A percentile compares a stretch with the other conserved stretches of the same genome.
Conservation (phyloP, 2,888 invertebrate species). For the Sturmia bella region DNA sequence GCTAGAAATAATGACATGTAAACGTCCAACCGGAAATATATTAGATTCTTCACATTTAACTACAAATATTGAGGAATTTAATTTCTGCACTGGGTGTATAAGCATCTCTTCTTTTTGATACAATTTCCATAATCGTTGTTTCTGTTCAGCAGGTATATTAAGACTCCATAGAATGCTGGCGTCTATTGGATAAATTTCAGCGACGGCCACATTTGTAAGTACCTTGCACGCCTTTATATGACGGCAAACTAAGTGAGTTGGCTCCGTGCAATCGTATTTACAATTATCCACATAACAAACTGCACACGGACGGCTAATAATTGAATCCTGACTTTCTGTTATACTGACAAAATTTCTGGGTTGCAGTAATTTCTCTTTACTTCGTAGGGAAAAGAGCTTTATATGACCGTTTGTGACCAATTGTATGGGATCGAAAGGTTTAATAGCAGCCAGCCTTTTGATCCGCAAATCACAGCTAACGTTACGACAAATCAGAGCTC, state of each 20-base stretch:
- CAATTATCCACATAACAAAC: constrained; percentile 71
- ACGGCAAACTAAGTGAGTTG: constrained; percentile 74
- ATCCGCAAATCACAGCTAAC: constrained; percentile 75
- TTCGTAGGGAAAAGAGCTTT: constrained; percentile 87
- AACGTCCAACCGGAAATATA: constrained; percentile 77
- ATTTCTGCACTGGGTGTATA: constrained; percentile 78
- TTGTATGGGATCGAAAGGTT: constrained; percentile 77
- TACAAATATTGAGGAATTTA: constrained; percentile 78
- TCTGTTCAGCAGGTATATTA: constrained; percentile 77
- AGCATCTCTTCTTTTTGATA: constrained; percentile 74
- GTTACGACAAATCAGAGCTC: constrained; percentile 82
- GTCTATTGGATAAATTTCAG: constrained; percentile 75
- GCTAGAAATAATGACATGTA: constrained; percentile 77
- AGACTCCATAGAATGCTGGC: constrained; percentile 78
- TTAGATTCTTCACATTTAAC: constrained; percentile 78
- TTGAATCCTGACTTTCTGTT: constrained; percentile 80
- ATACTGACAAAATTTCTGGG: constrained; percentile 88
- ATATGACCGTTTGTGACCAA: constrained; percentile 85
- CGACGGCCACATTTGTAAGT: constrained; percentile 70
- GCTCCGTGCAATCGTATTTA: constrained; percentile 74
- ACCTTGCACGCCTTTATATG: constrained; percentile 78
- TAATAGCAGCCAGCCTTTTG: constrained; percentile 72
- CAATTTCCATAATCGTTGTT: constrained; percentile 77
- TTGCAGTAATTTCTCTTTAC: constrained; percentile 87
- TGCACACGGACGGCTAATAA: constrained; percentile 74